Base-by-base conservation (phyloP, 2,797 vertebrate species). In the Xyrichtys novacula region DNA sequence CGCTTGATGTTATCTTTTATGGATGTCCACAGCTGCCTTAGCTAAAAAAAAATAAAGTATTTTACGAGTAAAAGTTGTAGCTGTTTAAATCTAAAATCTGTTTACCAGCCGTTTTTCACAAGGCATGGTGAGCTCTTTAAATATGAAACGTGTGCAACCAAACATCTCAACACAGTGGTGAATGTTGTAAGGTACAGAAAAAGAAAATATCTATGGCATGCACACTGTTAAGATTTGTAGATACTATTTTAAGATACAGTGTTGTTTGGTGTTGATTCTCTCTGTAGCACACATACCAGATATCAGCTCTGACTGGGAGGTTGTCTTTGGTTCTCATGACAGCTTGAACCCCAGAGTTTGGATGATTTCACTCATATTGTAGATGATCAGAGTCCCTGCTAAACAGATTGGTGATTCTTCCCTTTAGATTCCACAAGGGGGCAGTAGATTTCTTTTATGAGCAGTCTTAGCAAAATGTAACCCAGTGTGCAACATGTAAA, bases 401-500 rank as follows among this genome's bases (percentile, higher is more conserved):
- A 61, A 52, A 17, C 23, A 67, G 38, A 23, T 19, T 52, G 8
- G 6, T 11, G 9, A 38, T 50, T 22, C 70, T 44, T 60, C 12
- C 11, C 3, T 12, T 16, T 58, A 17, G 4, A 9, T 43, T 67
- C 84, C 91, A 90, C 85, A 71, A 89, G 91, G 87, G 86, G 90
- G 91, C 87, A 91, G 87, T 90, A 86, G 55, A 85, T 85, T 83
- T 81, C 85, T 76, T 90, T 76, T 16, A 32, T 77, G 62, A 55
- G 25, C 19, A 32, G 7, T 49, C 29, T 19, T 8, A 1, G 2
- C 44, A 14, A 26, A 36, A 53, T 55, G 38, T 12, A 36, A 73
- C 58, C 17, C 11, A 22, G 5, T 57, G 22, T 31, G 19, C 15
- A 32, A 23, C 32, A 69, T 73, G 71, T 66, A 65, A 66, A 79